Percentiles rank a stretch among this genome's conserved stretches.
Evolutionary conservation across 2,888 invertebrate genomes (phyloP).

Genomic region (Drosophila merina): DNA sequence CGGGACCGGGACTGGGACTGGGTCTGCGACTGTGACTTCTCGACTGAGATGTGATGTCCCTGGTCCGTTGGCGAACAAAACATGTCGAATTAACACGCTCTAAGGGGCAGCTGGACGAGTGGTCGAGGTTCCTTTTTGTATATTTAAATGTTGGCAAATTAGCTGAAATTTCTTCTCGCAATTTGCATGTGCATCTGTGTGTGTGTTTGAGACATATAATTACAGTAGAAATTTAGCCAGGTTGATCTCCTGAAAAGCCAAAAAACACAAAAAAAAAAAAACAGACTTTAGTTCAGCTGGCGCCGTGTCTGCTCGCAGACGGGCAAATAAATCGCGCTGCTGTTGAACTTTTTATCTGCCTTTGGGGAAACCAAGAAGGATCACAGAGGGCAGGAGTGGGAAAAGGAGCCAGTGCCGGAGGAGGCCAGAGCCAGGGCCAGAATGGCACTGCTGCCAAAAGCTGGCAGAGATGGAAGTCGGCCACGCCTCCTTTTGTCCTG

Average conservation of each 20-base stretch:
- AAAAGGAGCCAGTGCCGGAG: constrained; percentile 31
- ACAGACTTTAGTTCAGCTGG: constrained; percentile 61
- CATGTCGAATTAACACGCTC: constrained; percentile 83
- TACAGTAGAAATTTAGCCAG: constrained; percentile 63
- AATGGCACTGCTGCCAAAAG: constrained; percentile 69
- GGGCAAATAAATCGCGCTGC: constrained; percentile 82
- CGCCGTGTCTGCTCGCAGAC: constrained; percentile 67
- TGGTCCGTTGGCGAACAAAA: constrained; percentile 65
- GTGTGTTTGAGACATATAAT: constrained; percentile 61
- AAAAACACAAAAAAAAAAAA: constrained; percentile 10
- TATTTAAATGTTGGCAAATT: constrained; percentile 76
- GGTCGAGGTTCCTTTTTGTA: constrained; percentile 48
- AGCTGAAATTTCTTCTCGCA: constrained; percentile 72
- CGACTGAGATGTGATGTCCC: constrained; percentile 12
- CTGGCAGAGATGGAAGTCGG: constrained; percentile 56
- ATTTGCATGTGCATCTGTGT: constrained; percentile 60
- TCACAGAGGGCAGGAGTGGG: constrained; percentile 22
- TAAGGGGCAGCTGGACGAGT: constrained; percentile 48
- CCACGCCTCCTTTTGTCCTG: constrained; percentile 66
- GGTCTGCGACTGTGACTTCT: too few relatives aligned
- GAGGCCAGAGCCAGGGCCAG: constrained; percentile 35
- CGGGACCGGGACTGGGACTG: not conserved
- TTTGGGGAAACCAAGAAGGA: constrained; percentile 38
- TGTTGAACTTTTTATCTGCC: constrained; percentile 77
- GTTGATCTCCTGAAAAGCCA: constrained; percentile 39